Conservation (phyloP, 2,888 invertebrate species). For the Limnephilus marmoratus region DNA sequence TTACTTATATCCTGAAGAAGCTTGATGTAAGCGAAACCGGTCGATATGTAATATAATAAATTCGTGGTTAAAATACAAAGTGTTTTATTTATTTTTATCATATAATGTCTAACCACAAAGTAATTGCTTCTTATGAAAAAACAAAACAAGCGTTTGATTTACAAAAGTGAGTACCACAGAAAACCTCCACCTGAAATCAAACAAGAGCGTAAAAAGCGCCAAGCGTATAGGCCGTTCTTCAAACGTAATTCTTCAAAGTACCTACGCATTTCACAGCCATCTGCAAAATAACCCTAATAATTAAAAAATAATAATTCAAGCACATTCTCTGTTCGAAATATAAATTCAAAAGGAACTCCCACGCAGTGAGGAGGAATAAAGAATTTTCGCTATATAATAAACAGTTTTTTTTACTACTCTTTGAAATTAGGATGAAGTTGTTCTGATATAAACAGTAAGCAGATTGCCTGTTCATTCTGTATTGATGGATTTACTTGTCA, state of each 20-base stretch:
- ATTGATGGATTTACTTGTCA: not conserved
- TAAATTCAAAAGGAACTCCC: not conserved
- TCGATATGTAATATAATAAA: no score
- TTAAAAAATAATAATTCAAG: not conserved
- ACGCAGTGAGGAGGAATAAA: not conserved
- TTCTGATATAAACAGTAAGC: not conserved
- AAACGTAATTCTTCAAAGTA: not conserved
- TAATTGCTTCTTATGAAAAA: no score
- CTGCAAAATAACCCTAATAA: not conserved
- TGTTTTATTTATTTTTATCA: no score
- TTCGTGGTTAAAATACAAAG: no score
- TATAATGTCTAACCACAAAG: no score
- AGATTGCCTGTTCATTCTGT: not conserved
- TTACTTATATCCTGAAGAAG: no score
- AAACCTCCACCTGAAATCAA: no score
- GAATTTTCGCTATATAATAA: not conserved
- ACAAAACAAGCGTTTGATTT: no score
- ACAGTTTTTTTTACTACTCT: not conserved
- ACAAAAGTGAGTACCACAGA: no score
- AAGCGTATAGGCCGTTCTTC: not conserved
- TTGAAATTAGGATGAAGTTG: not conserved
- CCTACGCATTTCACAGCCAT: not conserved
- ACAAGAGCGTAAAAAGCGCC: no score
- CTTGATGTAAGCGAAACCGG: no score
- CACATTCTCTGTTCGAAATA: not conserved